phyloP scores from a whole-genome alignment of 2,888 invertebrate genomes.

The Epinotia brunnichana region DNA sequence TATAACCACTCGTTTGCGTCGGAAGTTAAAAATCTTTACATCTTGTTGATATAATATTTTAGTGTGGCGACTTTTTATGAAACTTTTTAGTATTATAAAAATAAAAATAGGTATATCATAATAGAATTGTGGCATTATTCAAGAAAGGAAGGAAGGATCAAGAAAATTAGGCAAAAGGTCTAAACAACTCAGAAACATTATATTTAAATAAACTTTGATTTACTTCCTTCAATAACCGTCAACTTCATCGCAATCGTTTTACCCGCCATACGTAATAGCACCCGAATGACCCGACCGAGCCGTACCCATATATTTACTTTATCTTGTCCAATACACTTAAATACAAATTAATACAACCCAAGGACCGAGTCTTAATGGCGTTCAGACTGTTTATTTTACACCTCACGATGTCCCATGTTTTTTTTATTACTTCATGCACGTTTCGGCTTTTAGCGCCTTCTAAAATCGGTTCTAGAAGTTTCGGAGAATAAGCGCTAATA shows the following conservation, averaged over 20 bases:
- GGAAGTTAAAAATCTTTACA: not conserved
- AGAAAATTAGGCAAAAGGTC: too few relatives aligned
- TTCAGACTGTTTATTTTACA: slow-evolving; percentile 81
- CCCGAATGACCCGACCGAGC: slow-evolving; percentile 58
- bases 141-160: too few relatives aligned
- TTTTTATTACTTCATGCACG: slow-evolving; percentile 63
- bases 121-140: not conserved
- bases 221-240: not conserved
- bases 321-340: slow-evolving; percentile 84
- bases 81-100: too few relatives aligned
- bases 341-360: slow-evolving; percentile 83
- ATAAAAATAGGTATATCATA: too few relatives aligned
- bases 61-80: too few relatives aligned
- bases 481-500: slow-evolving; percentile 60
- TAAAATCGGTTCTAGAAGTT: slow-evolving; percentile 57
- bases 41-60: too few relatives aligned
- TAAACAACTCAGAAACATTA: too few relatives aligned
- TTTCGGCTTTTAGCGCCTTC: slow-evolving; percentile 73
- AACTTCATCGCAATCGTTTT: slow-evolving; percentile 33
- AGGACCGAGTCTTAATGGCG: slow-evolving; percentile 79
- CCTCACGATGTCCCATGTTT: slow-evolving; percentile 76
- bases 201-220: not conserved
- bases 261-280: slow-evolving; percentile 60
- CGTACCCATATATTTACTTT: slow-evolving; percentile 80
- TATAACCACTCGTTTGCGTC: too few relatives aligned